Percentiles rank a stretch among this genome's conserved stretches.
Evolutionary conservation across 2,888 invertebrate species (phyloP).

Genomic region (Parnassius orleans): DNA sequence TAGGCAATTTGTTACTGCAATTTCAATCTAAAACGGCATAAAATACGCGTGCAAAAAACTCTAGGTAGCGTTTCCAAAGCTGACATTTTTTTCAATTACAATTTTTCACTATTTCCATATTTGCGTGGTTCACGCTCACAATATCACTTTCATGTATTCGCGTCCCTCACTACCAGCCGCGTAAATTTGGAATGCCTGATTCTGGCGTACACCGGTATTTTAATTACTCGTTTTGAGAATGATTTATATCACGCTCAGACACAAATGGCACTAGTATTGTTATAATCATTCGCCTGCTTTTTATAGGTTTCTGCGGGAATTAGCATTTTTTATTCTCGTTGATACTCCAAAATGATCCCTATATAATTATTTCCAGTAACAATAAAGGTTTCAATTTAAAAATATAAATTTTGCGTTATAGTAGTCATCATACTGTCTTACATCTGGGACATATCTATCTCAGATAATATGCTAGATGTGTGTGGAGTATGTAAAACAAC

Average conservation of each 20-base stretch:
- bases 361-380: no score
- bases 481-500: no score
- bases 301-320: conserved; percentile 31
- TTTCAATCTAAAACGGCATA: not conserved
- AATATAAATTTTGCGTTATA: no score
- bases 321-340: not conserved
- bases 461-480: no score
- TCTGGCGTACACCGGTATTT: conserved; percentile 74
- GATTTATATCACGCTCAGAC: conserved; percentile 68
- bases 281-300: conserved; percentile 40
- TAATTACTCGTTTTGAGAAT: conserved; percentile 78
- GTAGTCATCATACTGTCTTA: no score
- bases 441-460: no score
- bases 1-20: conserved; percentile 10
- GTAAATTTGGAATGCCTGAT: conserved; percentile 71
- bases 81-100: conserved; percentile 33
- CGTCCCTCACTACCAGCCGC: conserved; percentile 45
- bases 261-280: conserved; percentile 51
- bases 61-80: conserved; percentile 4
- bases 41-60: conserved; percentile 5
- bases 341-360: no score
- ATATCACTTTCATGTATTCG: conserved; percentile 53
- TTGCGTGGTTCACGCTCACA: conserved; percentile 39
- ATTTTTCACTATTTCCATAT: conserved; percentile 42
- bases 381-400: no score